These are phyloP conservation scores for Trissolcus brochymenae DNA, from an alignment of 2,888 invertebrate genomes.

Conservation along the genomic window DNA sequence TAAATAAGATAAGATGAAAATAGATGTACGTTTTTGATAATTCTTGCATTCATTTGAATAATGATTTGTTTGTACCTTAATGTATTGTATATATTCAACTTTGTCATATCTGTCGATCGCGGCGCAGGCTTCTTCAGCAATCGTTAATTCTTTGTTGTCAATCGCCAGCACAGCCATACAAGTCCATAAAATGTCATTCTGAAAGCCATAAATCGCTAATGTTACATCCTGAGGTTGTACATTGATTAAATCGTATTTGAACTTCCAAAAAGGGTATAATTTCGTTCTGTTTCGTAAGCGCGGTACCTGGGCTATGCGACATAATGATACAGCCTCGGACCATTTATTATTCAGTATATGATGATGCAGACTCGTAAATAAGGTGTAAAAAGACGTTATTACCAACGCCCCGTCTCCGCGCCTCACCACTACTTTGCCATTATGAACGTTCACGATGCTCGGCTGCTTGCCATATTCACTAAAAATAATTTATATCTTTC, in stretches of 20 bases:
- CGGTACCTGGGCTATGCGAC: slow-evolving; percentile 81
- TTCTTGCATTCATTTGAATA: slow-evolving; percentile 3
- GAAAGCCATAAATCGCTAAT: slow-evolving; percentile 18
- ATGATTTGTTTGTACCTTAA: slow-evolving; percentile 80
- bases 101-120: slow-evolving; percentile 91
- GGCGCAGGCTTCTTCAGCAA: slow-evolving; percentile 97
- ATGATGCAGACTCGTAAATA: slow-evolving; percentile 79
- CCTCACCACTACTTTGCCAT: slow-evolving; percentile 89
- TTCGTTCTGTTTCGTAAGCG: slow-evolving; percentile 18
- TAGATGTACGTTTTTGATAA: background rate
- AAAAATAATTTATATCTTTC: slow-evolving; percentile 27
- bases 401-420: slow-evolving; percentile 93
- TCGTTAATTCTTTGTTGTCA: slow-evolving; percentile 88
- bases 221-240: slow-evolving; percentile 6
- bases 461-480: slow-evolving; percentile 94
- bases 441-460: slow-evolving; percentile 87
- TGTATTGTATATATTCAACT: slow-evolving; percentile 89
- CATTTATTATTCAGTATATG: slow-evolving; percentile 87
- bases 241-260: slow-evolving; percentile 17
- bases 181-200: slow-evolving; percentile 90
- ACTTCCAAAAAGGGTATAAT: slow-evolving; percentile 24
- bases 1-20: background rate
- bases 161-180: slow-evolving; percentile 94
- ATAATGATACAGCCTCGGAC: slow-evolving; percentile 90
- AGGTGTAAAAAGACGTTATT: slow-evolving; percentile 70